Evolutionary conservation across 2,113 vertebrate species (phyloP), one percentile per base, ranked within the genome.

Genomic region (Triplophysa siluroides): DNA sequence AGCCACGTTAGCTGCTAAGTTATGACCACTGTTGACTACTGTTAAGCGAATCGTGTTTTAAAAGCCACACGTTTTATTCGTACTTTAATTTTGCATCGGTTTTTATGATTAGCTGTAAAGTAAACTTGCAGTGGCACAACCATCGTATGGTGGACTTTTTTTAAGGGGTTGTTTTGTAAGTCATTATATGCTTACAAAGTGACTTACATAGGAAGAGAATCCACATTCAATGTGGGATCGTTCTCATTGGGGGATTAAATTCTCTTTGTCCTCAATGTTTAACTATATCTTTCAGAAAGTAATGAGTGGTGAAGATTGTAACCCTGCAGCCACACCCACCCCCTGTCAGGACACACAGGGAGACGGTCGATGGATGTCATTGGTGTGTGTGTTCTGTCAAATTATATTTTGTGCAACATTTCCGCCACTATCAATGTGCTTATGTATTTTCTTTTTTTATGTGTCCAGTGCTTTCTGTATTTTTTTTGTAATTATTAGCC

Each of bases 281-380:
- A 26, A 65, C 19, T 38, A 21, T 76, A 24, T 65, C 29, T 43
- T 24, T 67, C 38, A 79, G 78, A 80, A 81, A 87, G 84, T 76
- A 78, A 97, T 97, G 96, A 95, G 91, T 83, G 88, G 85, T 71
- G 91, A 86, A 29, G 92, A 93, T 33, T 78, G 79, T 78, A 97
- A 97, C 81, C 95, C 95, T 23, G 96, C 95, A 84, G 94, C 94
- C 90, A 93, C 89, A 82, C 94, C 96, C 81, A 93, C 93, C 24
- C 86, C 93, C 18, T 90, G 93, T 86, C 76, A 85, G 62, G 95
- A 97, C 80, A 86, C 78, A 66, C 94, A 96, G 61, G 96, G 96
- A 82, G 95, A 97, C 82, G 94, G 92, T 72, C 93, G 95, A 78
- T 97, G 96, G 96, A 94, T 96, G 89, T 95, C 95, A n/a, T 80